These are phyloP conservation scores for Coranthus polyacanthus DNA, from an alignment of 2,797 vertebrate species.

Conservation along the genomic window DNA sequence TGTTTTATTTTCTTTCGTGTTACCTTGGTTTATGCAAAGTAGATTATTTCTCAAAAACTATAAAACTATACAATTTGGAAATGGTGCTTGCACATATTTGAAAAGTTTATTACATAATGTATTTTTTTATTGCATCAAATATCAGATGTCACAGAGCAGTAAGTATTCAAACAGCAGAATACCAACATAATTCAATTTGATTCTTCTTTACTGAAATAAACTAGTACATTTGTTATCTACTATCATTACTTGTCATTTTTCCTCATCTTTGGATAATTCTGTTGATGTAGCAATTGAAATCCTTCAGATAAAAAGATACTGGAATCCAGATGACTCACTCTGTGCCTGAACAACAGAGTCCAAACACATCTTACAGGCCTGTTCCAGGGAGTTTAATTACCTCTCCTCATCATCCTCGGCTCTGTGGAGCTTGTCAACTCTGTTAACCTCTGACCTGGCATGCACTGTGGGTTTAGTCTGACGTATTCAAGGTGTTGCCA, in stretches of 20 bases:
- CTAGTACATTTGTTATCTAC: neutral
- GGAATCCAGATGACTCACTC: conserved; percentile 5
- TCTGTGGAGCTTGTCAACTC: conserved; percentile 58
- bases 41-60: too few species aligned
- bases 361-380: neutral
- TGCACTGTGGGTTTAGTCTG: conserved; percentile 67
- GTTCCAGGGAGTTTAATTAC: conserved; percentile 40
- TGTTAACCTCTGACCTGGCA: conserved; percentile 70
- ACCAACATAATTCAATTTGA: too few species aligned
- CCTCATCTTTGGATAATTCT: too few species aligned
- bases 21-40: too few species aligned
- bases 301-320: neutral
- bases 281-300: too few species aligned
- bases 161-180: too few species aligned
- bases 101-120: neutral
- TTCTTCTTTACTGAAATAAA: too few species aligned
- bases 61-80: neutral
- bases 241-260: neutral
- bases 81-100: neutral
- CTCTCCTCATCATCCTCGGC: conserved; percentile 30
- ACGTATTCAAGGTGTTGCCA: conserved; percentile 81
- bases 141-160: neutral
- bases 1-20: too few species aligned
- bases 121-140: neutral
- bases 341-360: neutral